These are phyloP conservation scores for Zeuzera pyrina DNA, from an alignment of 2,888 invertebrate genomes.

Conservation along the genomic window DNA sequence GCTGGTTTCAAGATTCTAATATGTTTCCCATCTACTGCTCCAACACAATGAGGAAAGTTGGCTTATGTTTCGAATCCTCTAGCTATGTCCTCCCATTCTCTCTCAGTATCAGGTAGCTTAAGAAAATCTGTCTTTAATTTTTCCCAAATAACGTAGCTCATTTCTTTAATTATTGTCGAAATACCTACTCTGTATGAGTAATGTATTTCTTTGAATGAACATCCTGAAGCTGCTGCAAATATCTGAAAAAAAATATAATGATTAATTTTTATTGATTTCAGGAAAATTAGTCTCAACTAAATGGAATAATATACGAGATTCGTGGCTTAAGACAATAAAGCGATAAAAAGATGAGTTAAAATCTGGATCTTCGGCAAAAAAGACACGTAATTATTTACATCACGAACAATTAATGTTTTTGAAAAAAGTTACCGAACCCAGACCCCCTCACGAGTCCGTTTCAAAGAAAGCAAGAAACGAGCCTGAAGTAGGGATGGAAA, in stretches of 20 bases:
- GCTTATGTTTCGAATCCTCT: not conserved
- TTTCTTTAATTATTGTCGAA: slow-evolving; percentile 13
- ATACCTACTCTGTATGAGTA: slow-evolving; percentile 14
- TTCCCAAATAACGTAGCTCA: slow-evolving; percentile 11
- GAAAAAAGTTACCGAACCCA: slow-evolving; percentile 16
- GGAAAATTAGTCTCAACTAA: not conserved
- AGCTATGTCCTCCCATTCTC: not conserved
- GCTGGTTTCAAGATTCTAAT: slow-evolving; percentile 1
- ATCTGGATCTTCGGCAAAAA: slow-evolving; percentile 19
- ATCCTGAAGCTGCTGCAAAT: slow-evolving; percentile 11
- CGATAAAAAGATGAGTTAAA: slow-evolving; percentile 17
- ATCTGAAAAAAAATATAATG: slow-evolving; percentile 6
- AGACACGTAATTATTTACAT: slow-evolving; percentile 7
- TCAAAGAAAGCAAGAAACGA: slow-evolving; percentile 12
- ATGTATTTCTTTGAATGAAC: slow-evolving; percentile 14
- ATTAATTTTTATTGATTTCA: not conserved
- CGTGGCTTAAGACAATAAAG: slow-evolving; percentile 14
- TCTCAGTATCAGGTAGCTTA: slow-evolving; percentile 1
- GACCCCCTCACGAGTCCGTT: slow-evolving; percentile 15
- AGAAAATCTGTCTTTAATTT: slow-evolving; percentile 10
- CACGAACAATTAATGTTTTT: slow-evolving; percentile 12
- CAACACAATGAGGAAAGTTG: not conserved
- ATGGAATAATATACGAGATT: slow-evolving; percentile 18
- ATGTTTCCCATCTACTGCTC: slow-evolving; percentile 2
- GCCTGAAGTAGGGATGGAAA: slow-evolving; percentile 14